These are phyloP conservation scores for Donacobius atricapilla DNA, from an alignment of 2,113 vertebrate species.

Conservation along the genomic window DNA sequence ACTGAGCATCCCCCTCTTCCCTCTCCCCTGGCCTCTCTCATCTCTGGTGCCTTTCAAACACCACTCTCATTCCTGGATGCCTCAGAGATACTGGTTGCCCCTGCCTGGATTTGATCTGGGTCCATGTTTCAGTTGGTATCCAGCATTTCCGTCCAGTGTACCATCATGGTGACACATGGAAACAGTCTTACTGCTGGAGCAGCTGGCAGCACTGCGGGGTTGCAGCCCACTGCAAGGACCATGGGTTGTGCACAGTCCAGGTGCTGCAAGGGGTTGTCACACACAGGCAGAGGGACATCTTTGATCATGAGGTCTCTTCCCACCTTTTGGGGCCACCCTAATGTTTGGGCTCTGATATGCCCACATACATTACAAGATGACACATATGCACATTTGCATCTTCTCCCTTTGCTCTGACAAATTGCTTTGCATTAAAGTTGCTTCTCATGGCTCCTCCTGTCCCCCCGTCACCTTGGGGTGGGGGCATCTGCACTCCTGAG, in stretches of 20 bases:
- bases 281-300: not conserved
- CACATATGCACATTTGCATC: not conserved
- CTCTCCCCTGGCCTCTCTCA: not conserved
- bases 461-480: not conserved
- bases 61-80: not conserved
- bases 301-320: not conserved
- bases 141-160: not conserved
- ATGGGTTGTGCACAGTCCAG: not conserved
- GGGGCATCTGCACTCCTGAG: not conserved
- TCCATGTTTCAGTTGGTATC: not conserved
- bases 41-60: not conserved
- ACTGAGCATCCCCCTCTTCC: not conserved
- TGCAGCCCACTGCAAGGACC: no score
- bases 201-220: not conserved
- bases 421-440: not conserved
- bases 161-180: rapidly evolving
- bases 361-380: not conserved
- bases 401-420: not conserved
- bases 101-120: not conserved
- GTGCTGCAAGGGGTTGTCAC: not conserved
- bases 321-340: not conserved
- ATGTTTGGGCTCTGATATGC: not conserved
- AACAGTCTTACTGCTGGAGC: not conserved
- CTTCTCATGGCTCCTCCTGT: not conserved
- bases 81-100: not conserved